phyloP scores from a whole-genome alignment of 1,140 invertebrate species.

The Drosophila sturtevanti region DNA sequence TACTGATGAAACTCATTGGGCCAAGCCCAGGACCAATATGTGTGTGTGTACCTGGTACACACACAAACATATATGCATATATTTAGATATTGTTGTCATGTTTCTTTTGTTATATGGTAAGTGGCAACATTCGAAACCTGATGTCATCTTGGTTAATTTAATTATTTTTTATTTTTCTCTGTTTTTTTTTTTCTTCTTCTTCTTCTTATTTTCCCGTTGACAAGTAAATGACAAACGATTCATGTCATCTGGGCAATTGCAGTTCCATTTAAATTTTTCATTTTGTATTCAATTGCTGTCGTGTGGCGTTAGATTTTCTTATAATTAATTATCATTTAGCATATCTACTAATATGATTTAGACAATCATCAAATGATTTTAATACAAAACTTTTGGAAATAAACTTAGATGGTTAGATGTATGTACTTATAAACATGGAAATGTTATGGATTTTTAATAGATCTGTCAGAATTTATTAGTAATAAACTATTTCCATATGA shows the following conservation, averaged over 20 bases:
- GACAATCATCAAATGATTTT: no score
- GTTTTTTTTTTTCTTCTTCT: not conserved
- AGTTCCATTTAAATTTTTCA: constrained; percentile 9
- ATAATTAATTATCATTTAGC: constrained; percentile 9
- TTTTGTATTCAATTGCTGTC: constrained; percentile 37
- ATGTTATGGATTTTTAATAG: no score
- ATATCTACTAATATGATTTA: not conserved
- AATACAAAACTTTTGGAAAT: no score
- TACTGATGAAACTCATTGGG: constrained; percentile 22
- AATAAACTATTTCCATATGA: no score
- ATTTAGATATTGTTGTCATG: constrained; percentile 24
- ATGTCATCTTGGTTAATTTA: constrained; percentile 41
- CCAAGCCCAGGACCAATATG: constrained; percentile 61
- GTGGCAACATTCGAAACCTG: constrained; percentile 37
- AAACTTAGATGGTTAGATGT: no score
- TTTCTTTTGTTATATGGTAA: constrained; percentile 17
- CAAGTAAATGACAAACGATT: constrained; percentile 20
- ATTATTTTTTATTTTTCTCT: not conserved
- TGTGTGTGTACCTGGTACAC: constrained; percentile 17
- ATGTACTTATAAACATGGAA: no score
- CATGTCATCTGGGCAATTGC: constrained; percentile 44
- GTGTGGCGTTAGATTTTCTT: not conserved
- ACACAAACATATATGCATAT: not conserved
- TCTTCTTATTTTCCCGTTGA: not conserved
- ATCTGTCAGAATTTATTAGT: no score